phyloP scores from a whole-genome alignment of 2,888 invertebrate species.

The Megastigmus dorsalis region DNA sequence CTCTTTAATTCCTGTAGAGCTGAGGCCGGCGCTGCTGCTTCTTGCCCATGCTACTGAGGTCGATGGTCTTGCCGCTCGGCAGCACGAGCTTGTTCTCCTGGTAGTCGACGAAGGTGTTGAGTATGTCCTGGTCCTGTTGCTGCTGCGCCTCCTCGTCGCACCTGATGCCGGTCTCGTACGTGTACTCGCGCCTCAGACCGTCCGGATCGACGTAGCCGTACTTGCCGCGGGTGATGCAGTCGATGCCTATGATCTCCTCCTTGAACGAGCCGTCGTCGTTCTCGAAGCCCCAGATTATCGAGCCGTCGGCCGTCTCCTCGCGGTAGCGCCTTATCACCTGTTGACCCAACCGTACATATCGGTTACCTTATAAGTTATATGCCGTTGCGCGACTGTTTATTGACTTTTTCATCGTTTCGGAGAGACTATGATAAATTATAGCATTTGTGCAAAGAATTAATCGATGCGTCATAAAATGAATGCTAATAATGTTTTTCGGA shows the following conservation, averaged over 20 bases:
- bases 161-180: slow-evolving; percentile 86
- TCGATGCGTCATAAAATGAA: no score
- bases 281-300: slow-evolving; percentile 92
- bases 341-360: no score
- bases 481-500: no score
- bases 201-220: slow-evolving; percentile 92
- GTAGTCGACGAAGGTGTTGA: slow-evolving; percentile 82
- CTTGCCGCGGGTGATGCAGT: slow-evolving; percentile 85
- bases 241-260: slow-evolving; percentile 87
- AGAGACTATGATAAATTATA: no score
- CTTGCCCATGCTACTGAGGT: slow-evolving; percentile 83
- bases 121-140: slow-evolving; percentile 74
- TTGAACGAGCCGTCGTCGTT: slow-evolving; percentile 92
- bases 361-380: no score
- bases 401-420: no score
- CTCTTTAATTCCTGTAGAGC: slow-evolving; percentile 74
- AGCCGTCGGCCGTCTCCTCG: slow-evolving; percentile 85
- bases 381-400: no score
- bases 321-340: slow-evolving; percentile 76
- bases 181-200: slow-evolving; percentile 86
- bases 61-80: slow-evolving; percentile 83
- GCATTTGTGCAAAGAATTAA: no score
- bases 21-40: slow-evolving; percentile 82
- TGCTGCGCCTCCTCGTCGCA: slow-evolving; percentile 74
- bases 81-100: slow-evolving; percentile 84